Evolutionary conservation across 2,888 invertebrate species (phyloP).

Genomic region (Chromoteleia sp.): DNA sequence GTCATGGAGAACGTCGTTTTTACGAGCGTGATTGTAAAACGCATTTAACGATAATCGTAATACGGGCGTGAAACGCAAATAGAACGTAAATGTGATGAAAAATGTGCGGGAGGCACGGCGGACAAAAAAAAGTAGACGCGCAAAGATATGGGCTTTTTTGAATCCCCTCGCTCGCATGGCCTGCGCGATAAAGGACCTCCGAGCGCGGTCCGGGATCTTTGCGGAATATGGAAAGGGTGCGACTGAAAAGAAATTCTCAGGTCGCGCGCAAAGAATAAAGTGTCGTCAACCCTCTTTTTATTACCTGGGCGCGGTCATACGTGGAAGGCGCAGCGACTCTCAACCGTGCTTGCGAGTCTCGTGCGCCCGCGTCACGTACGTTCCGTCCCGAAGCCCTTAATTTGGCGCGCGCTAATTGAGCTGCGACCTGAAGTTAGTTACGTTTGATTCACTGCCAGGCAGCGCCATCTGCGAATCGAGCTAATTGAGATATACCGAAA

Average conservation of each 20-base stretch:
- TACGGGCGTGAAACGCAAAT: slow-evolving; percentile 53
- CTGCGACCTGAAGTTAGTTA: slow-evolving; percentile 64
- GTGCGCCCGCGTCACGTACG: neutral
- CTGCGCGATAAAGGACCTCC: slow-evolving; percentile 14
- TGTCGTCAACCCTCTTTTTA: slow-evolving; percentile 15
- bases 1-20: slow-evolving; percentile 43
- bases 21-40: slow-evolving; percentile 71
- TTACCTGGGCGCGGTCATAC: slow-evolving; percentile 13
- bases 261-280: slow-evolving; percentile 13
- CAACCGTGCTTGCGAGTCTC: slow-evolving; percentile 12
- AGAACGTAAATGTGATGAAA: slow-evolving; percentile 47
- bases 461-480: slow-evolving; percentile 62
- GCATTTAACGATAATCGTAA: slow-evolving; percentile 71
- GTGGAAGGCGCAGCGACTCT: slow-evolving; percentile 12
- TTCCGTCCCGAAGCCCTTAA: slow-evolving; percentile 7
- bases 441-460: slow-evolving; percentile 46
- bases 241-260: slow-evolving; percentile 22
- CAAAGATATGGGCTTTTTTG: slow-evolving; percentile 23
- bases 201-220: neutral
- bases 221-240: slow-evolving; percentile 2
- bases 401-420: slow-evolving; percentile 53
- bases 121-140: slow-evolving; percentile 30
- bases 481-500: slow-evolving; percentile 64
- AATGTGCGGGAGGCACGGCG: slow-evolving; percentile 31
- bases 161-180: neutral